Evolutionary conservation across 2,797 vertebrate species (phyloP).

Genomic region (Schizothorax lantsangensis): DNA sequence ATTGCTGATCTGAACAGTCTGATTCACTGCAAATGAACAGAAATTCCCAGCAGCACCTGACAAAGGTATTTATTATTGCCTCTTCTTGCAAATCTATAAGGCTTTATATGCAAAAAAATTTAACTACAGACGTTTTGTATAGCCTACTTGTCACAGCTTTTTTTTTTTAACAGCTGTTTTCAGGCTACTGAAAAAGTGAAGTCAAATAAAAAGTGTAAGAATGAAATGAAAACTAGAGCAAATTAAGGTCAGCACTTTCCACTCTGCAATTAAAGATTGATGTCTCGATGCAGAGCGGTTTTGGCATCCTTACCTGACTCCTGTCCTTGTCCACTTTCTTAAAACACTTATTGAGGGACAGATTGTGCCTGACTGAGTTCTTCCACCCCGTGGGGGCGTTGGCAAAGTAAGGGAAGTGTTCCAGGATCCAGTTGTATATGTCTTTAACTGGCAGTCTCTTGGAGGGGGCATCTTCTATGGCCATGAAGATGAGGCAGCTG

Average conservation of each 20-base stretch:
- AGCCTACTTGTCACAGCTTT: background rate
- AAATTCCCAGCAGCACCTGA: background rate
- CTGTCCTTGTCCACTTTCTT: conserved; percentile 93
- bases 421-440: conserved; percentile 93
- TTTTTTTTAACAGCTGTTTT: background rate
- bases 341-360: conserved; percentile 92
- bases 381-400: conserved; percentile 91
- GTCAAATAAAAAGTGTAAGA: background rate
- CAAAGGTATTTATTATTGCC: background rate
- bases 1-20: background rate
- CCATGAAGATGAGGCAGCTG: conserved; percentile 95
- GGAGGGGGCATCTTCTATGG: conserved; percentile 89
- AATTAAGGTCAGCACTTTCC: conserved; percentile 20
- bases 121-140: background rate
- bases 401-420: conserved; percentile 91
- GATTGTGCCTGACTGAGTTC: conserved; percentile 90
- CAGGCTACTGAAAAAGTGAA: background rate
- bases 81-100: background rate
- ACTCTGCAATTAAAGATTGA: conserved; percentile 30
- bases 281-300: background rate
- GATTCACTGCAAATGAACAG: conserved; percentile 3
- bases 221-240: background rate
- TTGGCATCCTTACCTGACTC: conserved; percentile 83
- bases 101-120: background rate
- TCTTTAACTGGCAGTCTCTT: conserved; percentile 91